Base-by-base conservation (phyloP, 1,140 invertebrate genomes). In the Calliphora vicina region DNA sequence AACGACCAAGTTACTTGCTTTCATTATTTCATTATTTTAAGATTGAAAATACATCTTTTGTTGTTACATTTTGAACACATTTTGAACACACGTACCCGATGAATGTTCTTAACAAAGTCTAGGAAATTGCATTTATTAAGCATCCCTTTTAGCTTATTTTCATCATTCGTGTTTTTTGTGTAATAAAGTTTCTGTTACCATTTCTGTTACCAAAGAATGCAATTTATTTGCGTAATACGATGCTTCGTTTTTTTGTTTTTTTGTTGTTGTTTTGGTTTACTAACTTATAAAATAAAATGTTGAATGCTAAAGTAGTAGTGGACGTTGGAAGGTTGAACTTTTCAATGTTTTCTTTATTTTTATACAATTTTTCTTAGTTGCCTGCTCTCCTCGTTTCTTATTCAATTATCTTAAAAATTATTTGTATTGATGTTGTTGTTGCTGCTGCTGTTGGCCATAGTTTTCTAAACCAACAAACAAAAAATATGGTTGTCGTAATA, bases 101-200 rank as follows among this genome's bases (percentile, higher is more conserved):
- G 35, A 35, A 35, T 35, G 35, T 50, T 50, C 45, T 23, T 45
- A 42, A 76, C 17, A 76, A 76, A 29, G 29, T 76, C n/a, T n/a
- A 23, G 74, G 74, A 78, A 78, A 78, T 78, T 78, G 74, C 35
- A 78, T 78, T 78, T 78, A 78, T 78, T 78, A 78, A 78, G 35
- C 23, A 23, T 78, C 74, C 74, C 74, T 45, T 43, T 43, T 78
- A 78, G 42, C 8, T 78, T 78, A 17, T 78, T 78, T 43, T 23
- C 74, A 20, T 15, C n/a, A 29, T 72, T 76, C n/a, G 17, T 67
- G n/a, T 67, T 23, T 61, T 61, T 20, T 67, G n/a, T 67, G 61
- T 67, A 23, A 67, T 12, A 67, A 23, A 23, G 61, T 67, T 67
- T 57, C 50, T 23, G 61, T 67, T 67, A 20, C 4, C 4, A 67